phyloP scores from a whole-genome alignment of 2,888 invertebrate genomes.

The Melieria crassipennis region DNA sequence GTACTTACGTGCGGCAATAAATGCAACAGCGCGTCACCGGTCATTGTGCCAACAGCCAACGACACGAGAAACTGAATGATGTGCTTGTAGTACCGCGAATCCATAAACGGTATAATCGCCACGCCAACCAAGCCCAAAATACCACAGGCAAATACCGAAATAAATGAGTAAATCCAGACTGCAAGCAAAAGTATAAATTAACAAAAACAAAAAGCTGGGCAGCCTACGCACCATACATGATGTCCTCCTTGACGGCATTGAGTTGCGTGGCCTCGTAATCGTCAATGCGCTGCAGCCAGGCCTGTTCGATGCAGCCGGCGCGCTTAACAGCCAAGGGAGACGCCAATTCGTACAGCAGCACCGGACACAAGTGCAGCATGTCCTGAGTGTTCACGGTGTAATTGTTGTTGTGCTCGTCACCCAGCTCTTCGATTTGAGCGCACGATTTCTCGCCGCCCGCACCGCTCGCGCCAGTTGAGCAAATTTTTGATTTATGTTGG shows the following conservation, averaged over 20 bases:
- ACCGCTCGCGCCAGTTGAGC: too few species aligned
- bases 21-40: constrained; percentile 92
- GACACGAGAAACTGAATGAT: constrained; percentile 92
- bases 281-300: constrained; percentile 51
- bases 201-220: background rate
- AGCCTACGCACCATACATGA: constrained; percentile 50
- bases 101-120: constrained; percentile 91
- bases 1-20: constrained; percentile 84
- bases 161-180: constrained; percentile 86
- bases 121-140: constrained; percentile 88
- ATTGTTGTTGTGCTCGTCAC: constrained; percentile 35
- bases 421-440: constrained; percentile 10
- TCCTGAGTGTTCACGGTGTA: constrained; percentile 52
- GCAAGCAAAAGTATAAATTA: constrained; percentile 19
- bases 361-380: constrained; percentile 71
- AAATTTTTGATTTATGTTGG: too few species aligned
- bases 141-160: constrained; percentile 85
- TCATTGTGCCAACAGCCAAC: constrained; percentile 89
- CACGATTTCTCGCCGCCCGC: too few species aligned
- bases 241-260: constrained; percentile 47
- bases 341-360: constrained; percentile 74
- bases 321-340: constrained; percentile 69
- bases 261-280: constrained; percentile 41
- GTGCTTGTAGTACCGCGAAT: constrained; percentile 86
- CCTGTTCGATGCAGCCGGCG: constrained; percentile 69